Conservation (phyloP, 2,113 vertebrate genomes). For the Stegostoma tigrinum region DNA sequence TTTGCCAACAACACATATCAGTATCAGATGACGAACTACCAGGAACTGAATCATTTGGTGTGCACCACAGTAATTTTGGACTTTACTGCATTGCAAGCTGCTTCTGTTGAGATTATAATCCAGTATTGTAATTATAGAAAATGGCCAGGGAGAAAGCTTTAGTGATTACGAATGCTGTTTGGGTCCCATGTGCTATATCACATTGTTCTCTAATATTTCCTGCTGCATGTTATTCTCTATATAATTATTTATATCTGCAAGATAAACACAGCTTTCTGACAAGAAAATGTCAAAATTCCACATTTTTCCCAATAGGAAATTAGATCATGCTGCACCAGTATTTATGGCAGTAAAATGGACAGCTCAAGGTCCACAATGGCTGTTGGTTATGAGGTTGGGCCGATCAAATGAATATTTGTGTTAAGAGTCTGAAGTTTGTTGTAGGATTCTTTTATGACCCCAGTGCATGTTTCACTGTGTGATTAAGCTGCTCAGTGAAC, state of each 20-base stretch:
- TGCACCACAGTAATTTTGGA: neutral
- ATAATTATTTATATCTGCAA: neutral
- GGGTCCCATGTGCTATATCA: neutral
- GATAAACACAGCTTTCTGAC: neutral
- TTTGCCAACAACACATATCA: neutral
- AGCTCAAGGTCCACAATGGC: neutral
- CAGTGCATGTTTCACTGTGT: neutral
- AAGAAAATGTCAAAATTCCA: neutral
- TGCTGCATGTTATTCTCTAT: neutral
- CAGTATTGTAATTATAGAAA: neutral
- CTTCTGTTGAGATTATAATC: neutral
- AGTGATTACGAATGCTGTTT: neutral
- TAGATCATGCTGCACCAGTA: neutral
- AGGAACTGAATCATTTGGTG: neutral
- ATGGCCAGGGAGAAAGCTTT: neutral
- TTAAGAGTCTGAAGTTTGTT: neutral
- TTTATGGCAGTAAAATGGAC: neutral
- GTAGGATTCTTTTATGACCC: neutral
- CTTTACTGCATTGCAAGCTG: neutral
- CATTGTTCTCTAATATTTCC: neutral
- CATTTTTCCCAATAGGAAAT: neutral
- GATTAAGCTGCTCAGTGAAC: neutral
- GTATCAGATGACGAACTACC: neutral
- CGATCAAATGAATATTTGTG: neutral
- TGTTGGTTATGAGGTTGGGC: neutral